Evolutionary conservation across 2,797 vertebrate genomes (phyloP), one percentile per base, ranked within the genome.

Genomic region (Sebastes nivosus): DNA sequence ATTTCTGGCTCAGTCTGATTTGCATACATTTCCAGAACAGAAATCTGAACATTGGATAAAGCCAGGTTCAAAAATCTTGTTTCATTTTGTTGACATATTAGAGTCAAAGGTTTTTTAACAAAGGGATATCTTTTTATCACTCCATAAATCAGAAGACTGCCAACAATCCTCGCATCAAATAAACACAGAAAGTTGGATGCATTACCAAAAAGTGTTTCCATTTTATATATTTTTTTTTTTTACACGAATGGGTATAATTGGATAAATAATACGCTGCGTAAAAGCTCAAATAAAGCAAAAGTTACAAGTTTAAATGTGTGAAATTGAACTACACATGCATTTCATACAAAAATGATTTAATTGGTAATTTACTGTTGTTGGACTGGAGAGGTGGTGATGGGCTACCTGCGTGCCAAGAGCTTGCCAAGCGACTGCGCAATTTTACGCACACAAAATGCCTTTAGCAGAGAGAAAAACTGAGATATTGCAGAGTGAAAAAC

Each of bases 211-310:
- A 6, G 4, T 22, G 27, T 30, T 11, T 69, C 1, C 34, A 30
- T 6, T 12, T 22, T 8, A 10, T 6, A 13, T 2, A 14, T 5
- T 18, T 27, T 27, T 24, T 3, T 1, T 16, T 30, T 12, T 59
- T 22, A 22, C 55, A 64, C 0, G 3, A 24, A 6, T 4, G 2
- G 6, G 3, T 24, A 2, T n/a, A n/a, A 52, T 9, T 64, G 9
- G 3, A 50, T 25, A 34, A 5, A 58, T 2, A 75, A 66, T 20
- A 27, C 27, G 46, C 67, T 78, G 81, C 69, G 77, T 82, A 85
- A 88, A 90, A 89, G 75, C 87, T 84, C 2, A 25, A 8, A 22
- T 4, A 2, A 27, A 7, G 4, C 20, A 12, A 54, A 77, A 75
- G 54, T 64, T 60, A 8, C 64, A n/a, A 6, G 4, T 5, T 29